phyloP scores from a whole-genome alignment of 2,113 vertebrate species.

The Sylvietta virens region DNA sequence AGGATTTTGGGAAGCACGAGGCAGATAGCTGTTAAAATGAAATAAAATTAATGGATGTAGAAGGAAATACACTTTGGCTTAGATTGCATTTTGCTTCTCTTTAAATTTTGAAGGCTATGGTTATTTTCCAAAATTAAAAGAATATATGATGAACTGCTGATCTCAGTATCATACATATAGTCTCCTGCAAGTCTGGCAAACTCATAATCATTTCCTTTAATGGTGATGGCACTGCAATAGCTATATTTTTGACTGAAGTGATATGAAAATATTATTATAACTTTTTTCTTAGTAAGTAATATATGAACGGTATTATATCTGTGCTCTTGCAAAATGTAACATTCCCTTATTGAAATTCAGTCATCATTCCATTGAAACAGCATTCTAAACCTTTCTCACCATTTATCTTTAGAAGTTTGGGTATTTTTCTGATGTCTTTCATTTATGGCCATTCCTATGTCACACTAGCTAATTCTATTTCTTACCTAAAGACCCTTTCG shows the following conservation, averaged over 20 bases:
- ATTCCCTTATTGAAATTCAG: constrained; percentile 1
- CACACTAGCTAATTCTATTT: not conserved
- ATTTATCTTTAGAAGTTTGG: not conserved
- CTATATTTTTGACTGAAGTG: not conserved
- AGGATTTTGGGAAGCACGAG: not conserved
- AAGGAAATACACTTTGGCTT: not conserved
- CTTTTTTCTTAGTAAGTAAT: not conserved
- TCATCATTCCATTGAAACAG: not conserved
- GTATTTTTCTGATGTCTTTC: not conserved
- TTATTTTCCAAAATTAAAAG: not conserved
- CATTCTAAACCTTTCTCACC: not conserved
- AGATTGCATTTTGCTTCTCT: not conserved
- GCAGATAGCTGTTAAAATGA: not conserved
- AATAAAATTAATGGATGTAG: not conserved
- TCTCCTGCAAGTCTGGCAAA: not conserved
- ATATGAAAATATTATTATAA: not conserved
- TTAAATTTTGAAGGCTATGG: not conserved
- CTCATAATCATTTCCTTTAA: not conserved
- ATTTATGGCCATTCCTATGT: not conserved
- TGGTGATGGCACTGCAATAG: not conserved
- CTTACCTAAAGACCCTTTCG: not conserved
- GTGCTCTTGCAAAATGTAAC: not conserved
- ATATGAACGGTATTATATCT: not conserved
- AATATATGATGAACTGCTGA: not conserved
- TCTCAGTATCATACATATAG: not conserved